A percentile compares a stretch with the other conserved stretches of the same genome.
Evolutionary conservation across 2,113 vertebrate genomes (phyloP).

Genomic region (Bubo blakistoni): DNA sequence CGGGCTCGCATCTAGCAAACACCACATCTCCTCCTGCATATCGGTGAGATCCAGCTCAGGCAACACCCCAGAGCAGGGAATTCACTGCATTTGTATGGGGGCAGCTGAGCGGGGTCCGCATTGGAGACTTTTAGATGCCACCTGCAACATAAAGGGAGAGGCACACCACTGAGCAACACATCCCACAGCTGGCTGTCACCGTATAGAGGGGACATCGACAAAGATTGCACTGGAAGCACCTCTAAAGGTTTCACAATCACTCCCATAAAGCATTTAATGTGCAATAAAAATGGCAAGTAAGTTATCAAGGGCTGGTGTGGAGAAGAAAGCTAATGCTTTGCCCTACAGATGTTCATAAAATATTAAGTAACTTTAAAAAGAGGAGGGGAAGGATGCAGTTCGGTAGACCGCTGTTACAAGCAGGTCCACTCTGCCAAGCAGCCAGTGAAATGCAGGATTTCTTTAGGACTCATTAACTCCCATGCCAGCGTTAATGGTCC

Average conservation of each 20-base stretch:
- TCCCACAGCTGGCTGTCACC: background rate
- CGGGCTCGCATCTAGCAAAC: background rate
- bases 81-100: fast-evolving
- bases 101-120: fast-evolving
- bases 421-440: background rate
- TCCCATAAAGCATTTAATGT: conserved; percentile 20
- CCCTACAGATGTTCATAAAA: conserved; percentile 56
- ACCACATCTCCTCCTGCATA: background rate
- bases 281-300: background rate
- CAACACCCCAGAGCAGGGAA: fast-evolving
- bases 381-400: background rate
- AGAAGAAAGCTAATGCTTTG: conserved; percentile 2
- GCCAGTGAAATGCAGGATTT: background rate
- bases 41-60: background rate
- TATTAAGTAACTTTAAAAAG: conserved; percentile 43
- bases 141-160: background rate
- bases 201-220: fast-evolving
- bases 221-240: background rate
- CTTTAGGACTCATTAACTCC: conserved; percentile 18
- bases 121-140: background rate
- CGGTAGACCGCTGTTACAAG: background rate
- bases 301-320: background rate
- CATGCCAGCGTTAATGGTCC: background rate
- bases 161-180: fast-evolving
- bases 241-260: background rate